Percentiles rank a stretch among this genome's conserved stretches.
These are phyloP conservation scores for Prionace glauca DNA, from an alignment of 2,797 vertebrate species.

Conservation along the genomic window DNA sequence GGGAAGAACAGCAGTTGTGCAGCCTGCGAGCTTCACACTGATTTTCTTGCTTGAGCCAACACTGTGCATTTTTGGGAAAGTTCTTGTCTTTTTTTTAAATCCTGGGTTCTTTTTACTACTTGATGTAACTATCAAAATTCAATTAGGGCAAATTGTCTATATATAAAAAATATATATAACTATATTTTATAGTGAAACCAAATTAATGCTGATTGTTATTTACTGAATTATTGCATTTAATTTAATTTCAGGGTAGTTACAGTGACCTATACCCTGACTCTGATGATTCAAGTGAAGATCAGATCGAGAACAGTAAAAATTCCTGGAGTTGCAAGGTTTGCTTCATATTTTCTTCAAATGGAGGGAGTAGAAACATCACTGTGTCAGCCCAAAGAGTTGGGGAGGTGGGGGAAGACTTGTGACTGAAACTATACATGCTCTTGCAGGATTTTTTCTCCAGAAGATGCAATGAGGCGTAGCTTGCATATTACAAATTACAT, in stretches of 20 bases:
- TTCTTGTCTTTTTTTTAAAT: not conserved
- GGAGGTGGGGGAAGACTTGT: not conserved
- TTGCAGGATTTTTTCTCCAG: not conserved
- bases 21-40: too few relatives aligned
- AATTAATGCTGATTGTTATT: not conserved
- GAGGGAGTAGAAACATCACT: not conserved
- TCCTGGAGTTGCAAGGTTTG: conserved; percentile 97
- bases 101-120: not conserved
- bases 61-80: too few relatives aligned
- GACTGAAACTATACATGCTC: not conserved
- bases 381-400: not conserved
- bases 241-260: conserved; percentile 80
- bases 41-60: too few relatives aligned
- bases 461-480: not conserved
- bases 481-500: not conserved
- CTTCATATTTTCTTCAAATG: conserved; percentile 35
- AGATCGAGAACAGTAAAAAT: conserved; percentile 98
- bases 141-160: not conserved
- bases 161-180: not conserved
- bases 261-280: conserved; percentile 97
- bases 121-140: not conserved
- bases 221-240: conserved; percentile 20
- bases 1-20: too few relatives aligned
- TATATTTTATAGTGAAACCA: not conserved
- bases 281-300: conserved; percentile 95